A percentile compares a stretch with the other conserved stretches of the same genome.
Conservation (phyloP, 2,797 vertebrate species). For the Tolypeutes matacus region DNA sequence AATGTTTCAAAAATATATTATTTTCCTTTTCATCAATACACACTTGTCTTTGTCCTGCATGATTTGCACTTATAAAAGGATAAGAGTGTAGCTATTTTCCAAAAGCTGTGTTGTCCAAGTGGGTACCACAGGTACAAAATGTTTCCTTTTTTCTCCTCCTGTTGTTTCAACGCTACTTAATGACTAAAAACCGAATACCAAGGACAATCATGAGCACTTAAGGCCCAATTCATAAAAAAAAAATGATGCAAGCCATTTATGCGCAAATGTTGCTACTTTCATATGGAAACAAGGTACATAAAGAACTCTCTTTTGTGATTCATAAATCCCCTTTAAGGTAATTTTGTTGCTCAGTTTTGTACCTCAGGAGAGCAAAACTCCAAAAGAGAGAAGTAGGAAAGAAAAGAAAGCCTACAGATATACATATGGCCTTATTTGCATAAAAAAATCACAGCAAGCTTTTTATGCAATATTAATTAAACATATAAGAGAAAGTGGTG, state of each 20-base stretch:
- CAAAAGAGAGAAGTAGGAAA: conserved; percentile 81
- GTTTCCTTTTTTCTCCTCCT: conserved; percentile 89
- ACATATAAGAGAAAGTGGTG: conserved; percentile 59
- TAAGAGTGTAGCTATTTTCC: conserved; percentile 89
- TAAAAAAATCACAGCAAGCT: conserved; percentile 79
- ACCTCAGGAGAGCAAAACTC: conserved; percentile 84
- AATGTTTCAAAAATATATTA: conserved; percentile 89
- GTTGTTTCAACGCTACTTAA: conserved; percentile 91
- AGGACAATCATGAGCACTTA: conserved; percentile 90
- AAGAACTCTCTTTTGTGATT: conserved; percentile 89
- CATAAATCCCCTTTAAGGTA: conserved; percentile 88
- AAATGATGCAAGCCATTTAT: conserved; percentile 88
- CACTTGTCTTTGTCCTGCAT: conserved; percentile 87
- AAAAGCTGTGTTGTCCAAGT: conserved; percentile 88
- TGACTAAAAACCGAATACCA: conserved; percentile 90
- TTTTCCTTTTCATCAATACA: conserved; percentile 88
- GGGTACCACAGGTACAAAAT: conserved; percentile 90
- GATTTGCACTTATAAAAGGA: conserved; percentile 87
- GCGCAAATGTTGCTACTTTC: conserved; percentile 90
- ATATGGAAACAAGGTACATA: conserved; percentile 90
- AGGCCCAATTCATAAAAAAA: conserved; percentile 89
- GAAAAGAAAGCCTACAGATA: conserved; percentile 79
- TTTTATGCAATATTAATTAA: conserved; percentile 77
- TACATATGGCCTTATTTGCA: conserved; percentile 80
- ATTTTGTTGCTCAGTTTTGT: conserved; percentile 88